These are phyloP conservation scores for Cherax destructor DNA, from an alignment of 1,140 invertebrate species.

Conservation along the genomic window DNA sequence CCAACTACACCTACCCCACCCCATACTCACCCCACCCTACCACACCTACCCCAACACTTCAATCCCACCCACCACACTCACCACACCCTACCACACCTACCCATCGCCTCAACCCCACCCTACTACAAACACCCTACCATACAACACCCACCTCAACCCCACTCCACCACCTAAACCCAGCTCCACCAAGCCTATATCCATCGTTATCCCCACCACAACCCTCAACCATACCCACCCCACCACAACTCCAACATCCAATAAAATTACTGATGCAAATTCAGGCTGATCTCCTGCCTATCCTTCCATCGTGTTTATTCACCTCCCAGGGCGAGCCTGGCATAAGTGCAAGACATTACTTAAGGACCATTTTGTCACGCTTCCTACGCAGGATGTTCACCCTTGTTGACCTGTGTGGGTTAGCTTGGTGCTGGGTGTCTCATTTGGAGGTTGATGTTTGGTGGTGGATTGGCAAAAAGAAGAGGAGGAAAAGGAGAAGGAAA, in stretches of 20 bases:
- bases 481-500: too few species aligned
- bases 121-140: background rate
- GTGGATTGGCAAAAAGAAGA: too few species aligned
- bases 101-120: background rate
- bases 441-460: too few species aligned
- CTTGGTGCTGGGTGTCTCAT: too few species aligned
- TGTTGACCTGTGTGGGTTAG: background rate
- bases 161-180: background rate
- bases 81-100: background rate
- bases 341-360: background rate
- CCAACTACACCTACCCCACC: background rate
- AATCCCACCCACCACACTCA: background rate
- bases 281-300: constrained; percentile 12
- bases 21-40: background rate
- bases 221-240: background rate
- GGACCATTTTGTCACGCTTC: background rate
- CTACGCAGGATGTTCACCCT: background rate
- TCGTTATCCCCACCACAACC: background rate
- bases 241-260: constrained; percentile 22
- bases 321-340: background rate
- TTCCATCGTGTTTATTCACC: background rate
- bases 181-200: background rate
- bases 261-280: constrained; percentile 52
- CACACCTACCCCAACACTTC: background rate
- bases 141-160: background rate